Base-by-base conservation (phyloP, 2,797 vertebrate genomes). In the Enteromius anoplus region DNA sequence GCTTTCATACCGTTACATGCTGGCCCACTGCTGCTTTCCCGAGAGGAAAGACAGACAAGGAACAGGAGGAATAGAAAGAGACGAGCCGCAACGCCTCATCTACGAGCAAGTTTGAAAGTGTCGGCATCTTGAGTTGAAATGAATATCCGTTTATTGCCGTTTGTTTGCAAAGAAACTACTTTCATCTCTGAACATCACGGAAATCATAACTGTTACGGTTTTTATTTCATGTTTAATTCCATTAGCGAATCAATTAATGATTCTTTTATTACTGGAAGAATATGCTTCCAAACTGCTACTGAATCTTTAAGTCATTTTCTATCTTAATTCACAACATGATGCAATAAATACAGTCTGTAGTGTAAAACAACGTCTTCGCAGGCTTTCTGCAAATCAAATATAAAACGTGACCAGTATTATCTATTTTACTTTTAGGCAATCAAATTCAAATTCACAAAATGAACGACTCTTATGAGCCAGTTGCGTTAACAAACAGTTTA, bases 1-100 rank as follows among this genome's bases (percentile, higher is more conserved):
- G 84, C 86, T 75, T 89, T 89, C 84, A 88, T 85, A 87, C 83
- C 80, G 76, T 82, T 81, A 82, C 88, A 60, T 47, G 55, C n/a
- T n/a, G 65, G 75, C 69, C 82, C 65, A 78, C 68, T 81, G 73
- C 80, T 69, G 70, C 49, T 75, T 64, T 83, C 80, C 60, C 17
- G 11, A 68, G 85, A 75, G 81, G 77, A 80, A 80, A 58, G 55
- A 42, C 29, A 77, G 80, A 72, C 47, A 66, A 40, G 76, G 40
- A 58, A 60, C 62, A 40, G 21, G 81, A 53, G 68, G 32, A 79
- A 62, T 9, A 66, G 40, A 78, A 23, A 75, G 58, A 71, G 65
- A 83, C 17, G 65, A 42, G 40, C 37, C 53, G 21, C 23, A 71
- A 70, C 26, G 42, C 68, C 49, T 82, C 60, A 72, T 82, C 51